phyloP scores from a whole-genome alignment of 2,797 vertebrate species.

The Galaxias olidus region DNA sequence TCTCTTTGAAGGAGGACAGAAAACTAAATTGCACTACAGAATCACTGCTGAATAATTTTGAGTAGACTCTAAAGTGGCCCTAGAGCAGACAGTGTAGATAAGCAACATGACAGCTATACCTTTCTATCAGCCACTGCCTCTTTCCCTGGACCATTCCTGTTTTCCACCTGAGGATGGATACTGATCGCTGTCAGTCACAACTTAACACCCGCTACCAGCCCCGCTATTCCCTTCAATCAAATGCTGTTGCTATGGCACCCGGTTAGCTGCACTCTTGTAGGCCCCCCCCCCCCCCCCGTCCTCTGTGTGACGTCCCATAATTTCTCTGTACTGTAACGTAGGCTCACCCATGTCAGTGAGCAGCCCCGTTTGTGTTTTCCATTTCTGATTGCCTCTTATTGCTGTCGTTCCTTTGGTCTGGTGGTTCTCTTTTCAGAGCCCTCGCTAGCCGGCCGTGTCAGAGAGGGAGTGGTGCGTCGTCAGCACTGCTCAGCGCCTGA shows the following conservation, averaged over 20 bases:
- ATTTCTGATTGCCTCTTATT: slow-evolving; percentile 12
- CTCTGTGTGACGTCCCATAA: slow-evolving; percentile 16
- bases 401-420: slow-evolving; percentile 13
- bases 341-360: slow-evolving; percentile 32
- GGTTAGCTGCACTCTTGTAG: slow-evolving; percentile 11
- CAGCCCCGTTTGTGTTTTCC: slow-evolving; percentile 31
- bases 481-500: neutral
- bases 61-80: neutral
- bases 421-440: slow-evolving; percentile 12
- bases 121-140: neutral
- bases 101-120: neutral
- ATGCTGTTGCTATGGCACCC: slow-evolving; percentile 38
- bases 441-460: slow-evolving; percentile 24
- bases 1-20: neutral
- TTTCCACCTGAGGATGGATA: slow-evolving; percentile 13
- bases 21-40: slow-evolving; percentile 13
- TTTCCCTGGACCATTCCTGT: neutral
- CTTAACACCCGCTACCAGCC: too few species aligned
- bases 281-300: slow-evolving; percentile 2
- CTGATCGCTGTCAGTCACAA: slow-evolving; percentile 8
- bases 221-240: slow-evolving; percentile 15
- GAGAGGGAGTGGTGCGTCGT: neutral
- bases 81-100: slow-evolving; percentile 30
- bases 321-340: slow-evolving; percentile 33
- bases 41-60: slow-evolving; percentile 1